These are phyloP conservation scores for Drosophila helvetica DNA, from an alignment of 2,888 invertebrate genomes.

Conservation along the genomic window DNA sequence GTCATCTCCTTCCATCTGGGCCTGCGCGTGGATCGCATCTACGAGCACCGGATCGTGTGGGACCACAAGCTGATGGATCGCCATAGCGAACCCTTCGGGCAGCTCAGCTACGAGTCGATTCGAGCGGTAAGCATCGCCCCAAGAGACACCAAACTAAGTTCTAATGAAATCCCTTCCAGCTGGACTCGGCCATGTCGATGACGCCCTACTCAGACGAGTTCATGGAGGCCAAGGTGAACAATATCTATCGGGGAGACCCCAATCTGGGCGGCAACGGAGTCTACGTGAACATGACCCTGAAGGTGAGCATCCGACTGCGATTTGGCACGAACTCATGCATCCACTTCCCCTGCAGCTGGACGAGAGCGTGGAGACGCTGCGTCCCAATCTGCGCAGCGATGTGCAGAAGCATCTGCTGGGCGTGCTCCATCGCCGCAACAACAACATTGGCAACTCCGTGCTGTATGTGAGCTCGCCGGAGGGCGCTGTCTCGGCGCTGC, in stretches of 20 bases:
- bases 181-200: slow-evolving; percentile 96
- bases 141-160: neutral
- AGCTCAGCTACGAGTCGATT: slow-evolving; percentile 93
- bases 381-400: slow-evolving; percentile 89
- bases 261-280: slow-evolving; percentile 89
- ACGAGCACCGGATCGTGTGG: slow-evolving; percentile 92
- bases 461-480: slow-evolving; percentile 93
- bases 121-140: slow-evolving; percentile 88
- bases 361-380: slow-evolving; percentile 89
- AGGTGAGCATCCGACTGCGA: slow-evolving; percentile 81
- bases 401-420: slow-evolving; percentile 93
- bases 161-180: slow-evolving; percentile 84
- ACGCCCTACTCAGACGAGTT: slow-evolving; percentile 95
- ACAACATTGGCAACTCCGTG: slow-evolving; percentile 94
- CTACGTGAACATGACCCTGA: slow-evolving; percentile 93
- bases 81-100: slow-evolving; percentile 91
- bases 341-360: slow-evolving; percentile 85
- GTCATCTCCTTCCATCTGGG: slow-evolving; percentile 92
- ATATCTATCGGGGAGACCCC: slow-evolving; percentile 90
- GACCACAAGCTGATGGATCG: slow-evolving; percentile 89
- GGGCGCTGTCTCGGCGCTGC: slow-evolving; percentile 90
- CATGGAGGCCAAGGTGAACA: slow-evolving; percentile 91
- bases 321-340: neutral
- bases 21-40: slow-evolving; percentile 92
- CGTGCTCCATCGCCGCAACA: slow-evolving; percentile 91